Conservation (phyloP, 2,113 vertebrate genomes). For the Rhodinocichla rosea region DNA sequence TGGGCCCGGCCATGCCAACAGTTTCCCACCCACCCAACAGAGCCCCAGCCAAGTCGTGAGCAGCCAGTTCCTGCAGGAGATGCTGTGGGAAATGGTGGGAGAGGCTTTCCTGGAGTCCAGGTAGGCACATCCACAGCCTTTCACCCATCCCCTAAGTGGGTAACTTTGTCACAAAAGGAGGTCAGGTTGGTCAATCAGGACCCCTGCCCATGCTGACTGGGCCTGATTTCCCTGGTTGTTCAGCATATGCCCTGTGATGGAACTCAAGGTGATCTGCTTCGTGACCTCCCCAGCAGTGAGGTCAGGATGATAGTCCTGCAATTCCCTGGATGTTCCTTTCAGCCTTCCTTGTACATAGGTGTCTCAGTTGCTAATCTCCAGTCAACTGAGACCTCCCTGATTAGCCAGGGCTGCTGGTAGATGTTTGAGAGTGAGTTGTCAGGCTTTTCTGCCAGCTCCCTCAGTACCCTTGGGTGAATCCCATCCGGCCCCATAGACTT, state of each 20-base stretch:
- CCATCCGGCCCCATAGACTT: neutral
- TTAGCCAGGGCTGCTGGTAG: neutral
- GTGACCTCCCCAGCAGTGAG: neutral
- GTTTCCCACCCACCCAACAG: neutral
- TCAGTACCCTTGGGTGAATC: neutral
- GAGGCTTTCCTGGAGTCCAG: neutral
- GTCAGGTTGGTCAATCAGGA: rapidly evolving
- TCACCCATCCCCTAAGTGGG: neutral
- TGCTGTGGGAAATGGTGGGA: neutral
- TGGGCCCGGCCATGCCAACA: neutral
- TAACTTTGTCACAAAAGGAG: neutral
- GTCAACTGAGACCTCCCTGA: neutral
- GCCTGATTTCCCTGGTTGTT: neutral
- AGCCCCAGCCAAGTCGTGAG: neutral
- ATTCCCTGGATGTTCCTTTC: neutral
- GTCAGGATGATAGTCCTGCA: neutral
- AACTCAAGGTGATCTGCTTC: neutral
- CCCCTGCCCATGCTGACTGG: neutral
- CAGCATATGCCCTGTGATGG: neutral
- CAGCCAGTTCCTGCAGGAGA: neutral
- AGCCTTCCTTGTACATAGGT: neutral
- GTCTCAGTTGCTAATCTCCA: neutral
- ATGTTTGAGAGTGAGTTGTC: neutral
- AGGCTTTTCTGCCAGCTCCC: neutral
- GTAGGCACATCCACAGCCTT: neutral